Conservation (phyloP, 2,797 vertebrate species). For the Percopsis omiscomaycus region DNA sequence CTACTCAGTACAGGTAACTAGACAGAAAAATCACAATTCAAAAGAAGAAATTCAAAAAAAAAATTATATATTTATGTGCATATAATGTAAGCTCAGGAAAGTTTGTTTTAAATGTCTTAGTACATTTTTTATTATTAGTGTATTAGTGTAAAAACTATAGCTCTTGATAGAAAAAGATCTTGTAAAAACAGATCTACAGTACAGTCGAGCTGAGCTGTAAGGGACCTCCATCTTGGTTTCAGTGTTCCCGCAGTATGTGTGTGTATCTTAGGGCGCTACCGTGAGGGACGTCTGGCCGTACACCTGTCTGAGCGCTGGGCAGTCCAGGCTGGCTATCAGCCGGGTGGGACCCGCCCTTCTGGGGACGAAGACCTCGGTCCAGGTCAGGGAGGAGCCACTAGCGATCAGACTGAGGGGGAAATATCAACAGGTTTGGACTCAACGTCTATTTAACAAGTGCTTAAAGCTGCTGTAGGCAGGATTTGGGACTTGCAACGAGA, state of each 20-base stretch:
- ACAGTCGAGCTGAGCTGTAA: neutral
- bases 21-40: too few species aligned
- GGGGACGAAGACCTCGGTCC: slow-evolving; percentile 70
- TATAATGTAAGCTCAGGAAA: too few species aligned
- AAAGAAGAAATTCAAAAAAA: too few species aligned
- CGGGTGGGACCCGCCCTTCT: slow-evolving; percentile 72
- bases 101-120: too few species aligned
- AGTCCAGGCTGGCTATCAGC: slow-evolving; percentile 84
- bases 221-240: neutral
- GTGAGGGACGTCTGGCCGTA: slow-evolving; percentile 40
- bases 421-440: neutral
- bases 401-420: slow-evolving; percentile 54
- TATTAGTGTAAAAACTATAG: slow-evolving; percentile 12
- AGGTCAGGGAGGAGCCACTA: slow-evolving; percentile 51
- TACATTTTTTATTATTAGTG: too few species aligned
- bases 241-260: neutral
- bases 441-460: neutral
- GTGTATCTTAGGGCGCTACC: slow-evolving; percentile 37
- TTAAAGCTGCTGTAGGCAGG: too few species aligned
- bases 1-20: too few species aligned
- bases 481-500: too few species aligned
- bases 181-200: neutral
- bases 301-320: slow-evolving; percentile 75
- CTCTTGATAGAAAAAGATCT: neutral
- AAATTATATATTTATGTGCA: too few species aligned